phyloP scores from a whole-genome alignment of 2,797 vertebrate genomes.

The Enoplosus armatus region DNA sequence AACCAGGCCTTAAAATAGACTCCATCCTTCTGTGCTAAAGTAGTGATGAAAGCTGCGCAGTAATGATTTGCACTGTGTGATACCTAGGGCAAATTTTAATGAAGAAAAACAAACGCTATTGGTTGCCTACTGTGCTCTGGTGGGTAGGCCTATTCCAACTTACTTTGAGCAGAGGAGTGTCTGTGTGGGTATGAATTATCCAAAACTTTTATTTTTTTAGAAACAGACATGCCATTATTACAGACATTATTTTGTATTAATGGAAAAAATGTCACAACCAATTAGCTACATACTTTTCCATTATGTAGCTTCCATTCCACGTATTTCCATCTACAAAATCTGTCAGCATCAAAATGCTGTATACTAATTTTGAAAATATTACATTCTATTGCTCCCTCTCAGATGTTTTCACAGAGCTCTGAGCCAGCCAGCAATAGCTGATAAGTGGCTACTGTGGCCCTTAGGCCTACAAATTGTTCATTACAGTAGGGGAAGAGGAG shows the following conservation, averaged over 20 bases:
- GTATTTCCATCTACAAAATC: constrained; percentile 1
- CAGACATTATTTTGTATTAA: constrained; percentile 40
- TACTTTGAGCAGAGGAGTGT: constrained; percentile 37
- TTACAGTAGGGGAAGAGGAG: constrained; percentile 58
- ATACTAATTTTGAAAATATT: background rate
- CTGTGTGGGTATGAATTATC: constrained; percentile 42
- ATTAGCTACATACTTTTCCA: background rate
- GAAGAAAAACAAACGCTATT: constrained; percentile 76
- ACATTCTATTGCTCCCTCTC: constrained; percentile 26
- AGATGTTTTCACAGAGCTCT: constrained; percentile 56
- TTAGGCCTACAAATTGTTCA: constrained; percentile 66
- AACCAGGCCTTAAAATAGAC: constrained; percentile 74
- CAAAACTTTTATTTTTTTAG: constrained; percentile 29
- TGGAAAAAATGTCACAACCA: constrained; percentile 13
- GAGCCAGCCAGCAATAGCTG: constrained; percentile 59
- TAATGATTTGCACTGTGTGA: constrained; percentile 73
- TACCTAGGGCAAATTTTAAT: constrained; percentile 78
- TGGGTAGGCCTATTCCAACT: constrained; percentile 44
- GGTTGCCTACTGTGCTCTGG: constrained; percentile 62
- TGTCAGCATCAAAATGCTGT: background rate
- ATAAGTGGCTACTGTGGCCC: constrained; percentile 67
- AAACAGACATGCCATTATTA: constrained; percentile 18
- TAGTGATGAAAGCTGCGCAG: constrained; percentile 63
- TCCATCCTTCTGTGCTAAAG: constrained; percentile 58
- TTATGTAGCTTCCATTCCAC: too few species aligned